Evolutionary conservation across 2,888 invertebrate species (phyloP).

Genomic region (Gisinianus flammeolus): DNA sequence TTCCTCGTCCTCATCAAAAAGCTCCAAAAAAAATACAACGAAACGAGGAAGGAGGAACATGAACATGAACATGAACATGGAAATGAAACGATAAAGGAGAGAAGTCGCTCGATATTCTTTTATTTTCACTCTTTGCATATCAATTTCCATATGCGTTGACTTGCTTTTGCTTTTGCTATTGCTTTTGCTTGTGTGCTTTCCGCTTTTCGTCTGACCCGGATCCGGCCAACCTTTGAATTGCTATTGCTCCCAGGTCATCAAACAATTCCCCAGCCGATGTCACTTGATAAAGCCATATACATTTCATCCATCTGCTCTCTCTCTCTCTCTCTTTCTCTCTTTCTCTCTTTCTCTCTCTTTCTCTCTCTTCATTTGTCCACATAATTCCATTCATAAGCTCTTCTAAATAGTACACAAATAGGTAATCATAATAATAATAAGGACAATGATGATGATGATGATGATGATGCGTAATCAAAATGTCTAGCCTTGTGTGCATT

Average conservation of each 20-base stretch:
- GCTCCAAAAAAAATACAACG: no score
- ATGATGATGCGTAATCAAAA: no score
- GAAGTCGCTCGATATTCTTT: constrained; percentile 39
- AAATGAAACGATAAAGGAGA: no score
- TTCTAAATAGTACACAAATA: no score
- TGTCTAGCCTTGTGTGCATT: no score
- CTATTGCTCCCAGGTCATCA: constrained; percentile 31
- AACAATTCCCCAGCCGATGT: constrained; percentile 22
- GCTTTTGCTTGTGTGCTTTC: constrained; percentile 3
- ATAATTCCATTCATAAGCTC: neutral
- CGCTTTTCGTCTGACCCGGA: constrained; percentile 50
- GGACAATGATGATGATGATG: no score
- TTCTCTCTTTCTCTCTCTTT: no score
- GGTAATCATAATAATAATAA: no score
- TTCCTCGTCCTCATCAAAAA: no score
- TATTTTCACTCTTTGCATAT: constrained; percentile 22
- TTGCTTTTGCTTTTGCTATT: neutral
- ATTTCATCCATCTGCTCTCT: neutral
- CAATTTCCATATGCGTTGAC: neutral
- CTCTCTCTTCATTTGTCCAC: neutral
- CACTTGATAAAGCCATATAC: no score
- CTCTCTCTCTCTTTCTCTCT: neutral
- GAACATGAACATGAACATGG: no score
- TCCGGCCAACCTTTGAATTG: constrained; percentile 49
- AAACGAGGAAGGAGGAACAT: no score